Base-by-base conservation (phyloP, 2,888 invertebrate genomes). In the Drosophila pullipes region DNA sequence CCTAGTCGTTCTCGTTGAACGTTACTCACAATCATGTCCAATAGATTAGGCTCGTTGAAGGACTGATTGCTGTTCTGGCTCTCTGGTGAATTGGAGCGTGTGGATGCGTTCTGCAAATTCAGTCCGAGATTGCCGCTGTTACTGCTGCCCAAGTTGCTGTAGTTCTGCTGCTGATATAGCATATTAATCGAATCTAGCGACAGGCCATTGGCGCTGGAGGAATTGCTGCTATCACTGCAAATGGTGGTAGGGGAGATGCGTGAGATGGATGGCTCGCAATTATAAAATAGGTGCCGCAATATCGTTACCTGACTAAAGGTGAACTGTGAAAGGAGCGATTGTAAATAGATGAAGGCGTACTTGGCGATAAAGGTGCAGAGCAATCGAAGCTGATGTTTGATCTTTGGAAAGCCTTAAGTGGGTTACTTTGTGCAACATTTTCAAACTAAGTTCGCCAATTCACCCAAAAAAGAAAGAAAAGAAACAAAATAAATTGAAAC, bases 371-470 rank as follows among this genome's bases (percentile, higher is more conserved):
- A 84, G 93, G 93, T 91, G 93, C 92, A 89, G 93, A 93, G 91
- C 93, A 93, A 91, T 93, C 93, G 93, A 93, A 93, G 91, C 92
- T 93, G 89, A 93, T 91, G 90, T 93, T 93, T 89, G 85, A 84
- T 92, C 93, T 92, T 93, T 93, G 93, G 91, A 93, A 92, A 87
- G 91, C 92, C 91, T 93, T 93, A 90, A 93, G 91, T 90, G 93
- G 93, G 91, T 92, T 92, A 91, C 92, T 93, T 91, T 92, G 92
- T 90, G 92, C 93, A 93, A 93, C 91, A 91, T 92, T 93, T 85
- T 93, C 93, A 92, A 93, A 93, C 93, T 93, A 86, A 86, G 89
- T 89, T 83, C 79, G 87, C 88, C 89, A 85, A 85, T 88, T 88
- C 75, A 72, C 77, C 81, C 82, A 76, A 91, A 86, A 79, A 80